Conservation (phyloP, 1,140 invertebrate genomes). For the Drosophila willistoni region DNA sequence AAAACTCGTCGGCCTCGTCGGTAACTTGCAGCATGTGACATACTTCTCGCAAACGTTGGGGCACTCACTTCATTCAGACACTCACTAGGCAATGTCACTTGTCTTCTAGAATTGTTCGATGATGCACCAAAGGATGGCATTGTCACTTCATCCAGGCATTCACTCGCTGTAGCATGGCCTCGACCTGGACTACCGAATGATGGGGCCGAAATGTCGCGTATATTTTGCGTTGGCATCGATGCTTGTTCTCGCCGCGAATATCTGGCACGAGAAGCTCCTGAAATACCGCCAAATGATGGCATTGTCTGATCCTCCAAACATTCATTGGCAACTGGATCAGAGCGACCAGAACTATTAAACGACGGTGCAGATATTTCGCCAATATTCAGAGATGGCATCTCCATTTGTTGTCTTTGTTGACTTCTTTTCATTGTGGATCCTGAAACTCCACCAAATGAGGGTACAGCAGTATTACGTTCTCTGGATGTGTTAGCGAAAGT, state of each 20-base stretch:
- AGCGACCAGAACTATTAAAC: neutral
- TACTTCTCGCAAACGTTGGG: conserved; percentile 8
- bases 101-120: neutral
- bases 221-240: conserved; percentile 1
- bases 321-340: neutral
- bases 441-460: conserved; percentile 19
- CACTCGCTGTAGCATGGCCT: no score
- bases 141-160: conserved; percentile 8
- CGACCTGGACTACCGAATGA: neutral
- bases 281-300: neutral
- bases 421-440: neutral
- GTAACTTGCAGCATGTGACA: neutral
- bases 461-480: conserved; percentile 5
- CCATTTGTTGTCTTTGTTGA: neutral
- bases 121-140: conserved; percentile 23
- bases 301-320: conserved; percentile 11
- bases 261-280: neutral
- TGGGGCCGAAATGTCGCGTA: conserved; percentile 5
- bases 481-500: conserved; percentile 1
- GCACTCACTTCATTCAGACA: conserved; percentile 6
- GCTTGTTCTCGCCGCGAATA: neutral
- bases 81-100: neutral
- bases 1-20: neutral
- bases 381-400: conserved; percentile 1
- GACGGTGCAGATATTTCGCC: neutral